Base-by-base conservation (phyloP, 2,888 invertebrate genomes). In the Drosophila stalkeri region DNA sequence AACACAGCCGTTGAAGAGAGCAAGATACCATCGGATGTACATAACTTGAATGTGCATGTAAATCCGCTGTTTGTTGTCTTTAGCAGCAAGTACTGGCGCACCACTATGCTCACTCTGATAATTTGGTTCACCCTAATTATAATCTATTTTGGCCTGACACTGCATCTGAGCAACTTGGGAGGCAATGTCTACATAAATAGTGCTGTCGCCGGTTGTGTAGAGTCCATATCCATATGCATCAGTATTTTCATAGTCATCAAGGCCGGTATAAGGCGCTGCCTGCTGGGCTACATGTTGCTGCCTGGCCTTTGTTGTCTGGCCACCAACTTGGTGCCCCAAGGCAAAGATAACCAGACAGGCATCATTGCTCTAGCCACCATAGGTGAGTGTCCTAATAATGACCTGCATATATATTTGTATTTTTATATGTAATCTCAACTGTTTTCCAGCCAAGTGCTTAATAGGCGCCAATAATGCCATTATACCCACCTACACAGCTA, bases 401-500 rank as follows among this genome's bases (percentile, higher is more conserved):
- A 23, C 23, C 12, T 6, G 37, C 16, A 12, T 39, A 55, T 27
- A 39, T 43, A 23, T 37, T 16, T 35, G 14, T 27, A 20, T 14
- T 7, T 61, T 18, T 37, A 68, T 47, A 0, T 37, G n/a, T n/a
- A 33, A 57, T 44, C 59, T 43, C 3, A 35, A 64, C 59, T 37
- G 23, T 27, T 16, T 47, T 63, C 39, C 68, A 93, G 95, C 95
- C 68, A 96, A 97, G 93, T 96, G 97, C 85, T 94, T 96, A 39
- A 96, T 97, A 68, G 96, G 96, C 14, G 95, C 96, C 0, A 96
- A 96, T 20, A 97, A 97, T 91, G 96, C 96, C 91, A 95, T 97
- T 89, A 94, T 96, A 91, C 97, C 97, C 1, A 95, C 96, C 54
- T 96, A 94, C 91, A 96, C 96, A 0, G 96, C 96, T 3, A 95